Base-by-base conservation (phyloP, 2,888 invertebrate genomes). In the Acleris holmiana region DNA sequence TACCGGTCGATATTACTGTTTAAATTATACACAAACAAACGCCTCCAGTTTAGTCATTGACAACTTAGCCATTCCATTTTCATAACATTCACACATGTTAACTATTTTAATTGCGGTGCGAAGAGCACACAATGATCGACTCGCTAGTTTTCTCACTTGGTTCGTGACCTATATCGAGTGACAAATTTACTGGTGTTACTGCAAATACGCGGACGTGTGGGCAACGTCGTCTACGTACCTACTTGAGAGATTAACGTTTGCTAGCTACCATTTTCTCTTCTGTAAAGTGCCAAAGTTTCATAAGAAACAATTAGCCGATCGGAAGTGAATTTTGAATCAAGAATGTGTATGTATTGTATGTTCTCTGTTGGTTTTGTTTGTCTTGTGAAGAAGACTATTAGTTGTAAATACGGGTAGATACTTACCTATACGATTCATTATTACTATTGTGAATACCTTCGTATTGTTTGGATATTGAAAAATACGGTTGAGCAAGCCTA, bases 21-120 rank as follows among this genome's bases (percentile, higher is more conserved):
- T 35, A 35, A n/a, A 35, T 35, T 2, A 35, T 25, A 41, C 53
- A 19, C 58, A 64, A 48, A 59, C n/a, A 23, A 64, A 58, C 41
- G 23, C 41, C 44, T 44, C 44, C 25, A 46, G 21, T 46, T 48
- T 6, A 21, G 67, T 51, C 62, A 66, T 41, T 67, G 66, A 67
- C 69, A 67, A 54, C 54, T 49, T 66, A 56, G 29, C 29, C 58
- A 63, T 69, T 67, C 69, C 65, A 69, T 72, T 73, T 73, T 74
- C 70, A 71, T 75, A 69, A 74, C 67, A 60, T 73, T 76, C 70
- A 73, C 70, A 72, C 58, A 71, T 80, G 79, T 78, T 81, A 80
- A 83, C 77, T 75, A 79, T 78, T 82, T 86, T 86, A 78, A 88
- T 83, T 76, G 75, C 73, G 61, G 72, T 77, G 84, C 73, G 79